A percentile compares a stretch with the other conserved stretches of the same genome.
Evolutionary conservation across 2,888 invertebrate genomes (phyloP).

Genomic region (Colostygia pectinataria): DNA sequence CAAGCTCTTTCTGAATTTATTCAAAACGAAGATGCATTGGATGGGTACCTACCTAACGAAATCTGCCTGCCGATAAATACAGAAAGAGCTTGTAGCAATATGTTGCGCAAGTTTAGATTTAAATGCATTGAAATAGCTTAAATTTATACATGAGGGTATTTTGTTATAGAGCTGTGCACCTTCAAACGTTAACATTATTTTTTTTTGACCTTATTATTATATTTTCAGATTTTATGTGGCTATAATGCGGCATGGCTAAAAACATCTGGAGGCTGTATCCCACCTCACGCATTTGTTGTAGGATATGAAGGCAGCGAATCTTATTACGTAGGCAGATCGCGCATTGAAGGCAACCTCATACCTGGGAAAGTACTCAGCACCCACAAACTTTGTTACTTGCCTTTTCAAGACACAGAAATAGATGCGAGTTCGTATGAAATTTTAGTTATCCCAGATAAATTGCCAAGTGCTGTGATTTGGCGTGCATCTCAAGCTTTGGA

Average conservation of each 20-base stretch:
- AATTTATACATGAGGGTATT: too few relatives aligned
- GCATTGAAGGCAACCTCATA: slow-evolving; percentile 12
- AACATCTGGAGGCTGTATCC: slow-evolving; percentile 2
- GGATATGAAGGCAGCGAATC: slow-evolving; percentile 13
- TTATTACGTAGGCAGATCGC: slow-evolving; percentile 22
- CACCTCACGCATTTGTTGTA: slow-evolving; percentile 17
- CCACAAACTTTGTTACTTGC: slow-evolving; percentile 25
- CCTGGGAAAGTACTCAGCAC: slow-evolving; percentile 26
- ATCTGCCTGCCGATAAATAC: too few relatives aligned
- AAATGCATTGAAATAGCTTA: too few relatives aligned
- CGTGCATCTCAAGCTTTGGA: too few relatives aligned
- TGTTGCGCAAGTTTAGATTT: too few relatives aligned
- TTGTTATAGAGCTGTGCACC: too few relatives aligned
- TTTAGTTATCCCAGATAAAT: slow-evolving; percentile 13
- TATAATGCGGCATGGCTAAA: slow-evolving; percentile 22
- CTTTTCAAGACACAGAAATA: slow-evolving; percentile 5
- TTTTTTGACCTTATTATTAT: too few relatives aligned
- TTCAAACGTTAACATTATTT: too few relatives aligned
- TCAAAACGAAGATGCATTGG: too few relatives aligned
- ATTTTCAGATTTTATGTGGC: slow-evolving; percentile 25
- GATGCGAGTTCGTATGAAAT: slow-evolving; percentile 13
- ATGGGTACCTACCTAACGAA: too few relatives aligned
- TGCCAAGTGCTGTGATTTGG: slow-evolving; percentile 13
- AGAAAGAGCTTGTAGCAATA: too few relatives aligned
- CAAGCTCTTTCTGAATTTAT: too few relatives aligned